Evolutionary conservation across 2,113 vertebrate species (phyloP).

Genomic region (Pyrgilauda ruficollis): DNA sequence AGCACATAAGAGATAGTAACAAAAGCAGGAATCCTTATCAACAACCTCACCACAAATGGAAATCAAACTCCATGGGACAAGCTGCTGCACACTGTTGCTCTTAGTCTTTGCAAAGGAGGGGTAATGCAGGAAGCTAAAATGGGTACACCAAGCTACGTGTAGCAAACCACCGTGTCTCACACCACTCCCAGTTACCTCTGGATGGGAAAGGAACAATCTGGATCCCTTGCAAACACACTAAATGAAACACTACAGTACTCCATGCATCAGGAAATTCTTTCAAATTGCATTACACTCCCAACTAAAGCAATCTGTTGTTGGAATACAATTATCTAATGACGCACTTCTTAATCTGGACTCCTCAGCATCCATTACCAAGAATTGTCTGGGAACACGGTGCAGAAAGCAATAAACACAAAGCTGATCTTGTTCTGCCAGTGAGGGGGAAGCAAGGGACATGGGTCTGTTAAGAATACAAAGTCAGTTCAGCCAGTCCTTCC

Average conservation of each 20-base stretch:
- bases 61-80: not conserved
- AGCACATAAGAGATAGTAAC: not conserved
- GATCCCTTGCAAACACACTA: not conserved
- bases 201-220: not conserved
- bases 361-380: not conserved
- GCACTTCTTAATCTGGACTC: not conserved
- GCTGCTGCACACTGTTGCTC: not conserved
- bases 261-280: not conserved
- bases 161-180: not conserved
- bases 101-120: not conserved
- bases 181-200: not conserved
- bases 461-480: not conserved
- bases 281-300: slow-evolving; percentile 6
- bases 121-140: not conserved
- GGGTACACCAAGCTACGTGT: fast-evolving
- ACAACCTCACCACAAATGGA: not conserved
- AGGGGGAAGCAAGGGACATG: not conserved
- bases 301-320: not conserved
- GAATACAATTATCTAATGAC: not conserved
- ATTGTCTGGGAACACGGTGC: fast-evolving
- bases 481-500: not conserved
- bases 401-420: not conserved
- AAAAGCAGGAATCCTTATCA: not conserved
- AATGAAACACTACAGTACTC: not conserved
- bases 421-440: not conserved